Percentiles rank a stretch among this genome's conserved stretches.
Conservation (phyloP, 2,113 vertebrate genomes). For the Tragelaphus strepsiceros region DNA sequence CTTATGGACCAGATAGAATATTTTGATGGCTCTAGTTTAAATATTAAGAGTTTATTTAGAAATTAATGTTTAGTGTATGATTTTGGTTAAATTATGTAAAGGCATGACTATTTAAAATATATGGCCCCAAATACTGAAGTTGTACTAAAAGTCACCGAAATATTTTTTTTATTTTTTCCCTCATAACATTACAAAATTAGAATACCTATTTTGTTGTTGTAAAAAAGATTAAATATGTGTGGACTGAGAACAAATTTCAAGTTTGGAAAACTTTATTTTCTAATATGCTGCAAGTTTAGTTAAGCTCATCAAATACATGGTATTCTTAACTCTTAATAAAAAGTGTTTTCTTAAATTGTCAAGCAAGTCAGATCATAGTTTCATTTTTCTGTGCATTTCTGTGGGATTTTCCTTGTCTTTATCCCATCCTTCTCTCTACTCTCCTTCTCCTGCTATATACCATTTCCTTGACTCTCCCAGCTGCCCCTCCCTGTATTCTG, state of each 20-base stretch:
- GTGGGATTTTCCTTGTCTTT: not conserved
- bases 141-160: not conserved
- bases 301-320: not conserved
- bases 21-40: not conserved
- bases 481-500: not conserved
- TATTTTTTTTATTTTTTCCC: not conserved
- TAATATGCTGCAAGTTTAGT: not conserved
- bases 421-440: not conserved
- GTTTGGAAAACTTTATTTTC: not conserved
- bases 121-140: not conserved
- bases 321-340: not conserved
- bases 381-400: not conserved
- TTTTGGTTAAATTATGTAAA: not conserved
- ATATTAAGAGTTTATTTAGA: not conserved
- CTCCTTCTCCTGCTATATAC: not conserved
- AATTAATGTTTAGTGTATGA: not conserved
- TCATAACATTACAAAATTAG: not conserved
- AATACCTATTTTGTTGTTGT: not conserved
- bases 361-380: not conserved
- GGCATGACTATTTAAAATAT: not conserved
- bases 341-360: not conserved
- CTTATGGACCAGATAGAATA: not conserved
- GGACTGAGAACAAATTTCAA: not conserved
- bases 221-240: not conserved
- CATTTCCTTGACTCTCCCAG: not conserved